A percentile compares a stretch with the other conserved stretches of the same genome.
Evolutionary conservation across 2,888 invertebrate species (phyloP).

Genomic region (Ormyrus labotus): DNA sequence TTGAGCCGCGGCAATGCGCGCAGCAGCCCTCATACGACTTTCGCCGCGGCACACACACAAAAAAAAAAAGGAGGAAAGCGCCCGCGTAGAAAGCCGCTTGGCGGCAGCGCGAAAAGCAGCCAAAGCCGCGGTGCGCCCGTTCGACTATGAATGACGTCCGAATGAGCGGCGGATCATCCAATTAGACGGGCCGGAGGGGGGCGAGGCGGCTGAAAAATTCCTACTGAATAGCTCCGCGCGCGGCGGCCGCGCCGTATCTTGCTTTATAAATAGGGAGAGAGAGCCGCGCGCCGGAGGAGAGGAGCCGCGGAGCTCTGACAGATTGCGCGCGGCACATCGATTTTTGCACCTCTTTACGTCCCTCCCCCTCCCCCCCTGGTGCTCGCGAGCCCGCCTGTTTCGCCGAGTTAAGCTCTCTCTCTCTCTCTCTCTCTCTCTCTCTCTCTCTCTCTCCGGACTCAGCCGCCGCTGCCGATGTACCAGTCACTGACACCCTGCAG

Average conservation of each 20-base stretch:
- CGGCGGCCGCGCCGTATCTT: background rate
- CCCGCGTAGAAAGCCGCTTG: background rate
- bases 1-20: constrained; percentile 39
- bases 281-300: background rate
- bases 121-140: background rate
- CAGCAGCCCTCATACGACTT: background rate
- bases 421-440: background rate
- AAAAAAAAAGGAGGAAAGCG: background rate
- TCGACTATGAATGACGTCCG: constrained; percentile 44
- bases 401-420: background rate
- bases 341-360: constrained; percentile 5
- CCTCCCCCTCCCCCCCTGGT: too few species aligned
- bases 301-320: constrained; percentile 20
- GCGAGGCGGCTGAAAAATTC: constrained; percentile 3
- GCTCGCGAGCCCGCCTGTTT: too few species aligned
- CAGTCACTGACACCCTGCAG: background rate
- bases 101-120: background rate
- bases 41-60: background rate
- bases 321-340: constrained; percentile 46
- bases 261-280: constrained; percentile 37
- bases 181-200: constrained; percentile 22
- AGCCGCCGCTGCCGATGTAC: constrained; percentile 33
- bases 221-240: background rate
- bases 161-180: constrained; percentile 48
- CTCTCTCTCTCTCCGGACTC: background rate